Evolutionary conservation across 2,113 vertebrate species (phyloP), one percentile per base, ranked within the genome.

Genomic region (Amphiprion percula): DNA sequence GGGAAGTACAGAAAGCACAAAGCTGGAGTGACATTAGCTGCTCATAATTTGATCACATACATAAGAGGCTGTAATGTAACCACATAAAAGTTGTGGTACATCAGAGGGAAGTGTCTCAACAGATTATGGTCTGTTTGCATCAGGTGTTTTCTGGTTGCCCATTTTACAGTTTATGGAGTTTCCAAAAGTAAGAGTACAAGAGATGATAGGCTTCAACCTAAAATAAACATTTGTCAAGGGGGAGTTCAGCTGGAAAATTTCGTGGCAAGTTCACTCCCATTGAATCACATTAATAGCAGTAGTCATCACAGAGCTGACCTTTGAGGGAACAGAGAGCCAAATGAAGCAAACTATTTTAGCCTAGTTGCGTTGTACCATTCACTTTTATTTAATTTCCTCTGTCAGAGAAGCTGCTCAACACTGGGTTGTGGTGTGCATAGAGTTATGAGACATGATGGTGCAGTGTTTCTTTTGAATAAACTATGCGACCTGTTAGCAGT

Each of bases 31-130:
- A 86, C 86, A 82, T 60, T 58, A 47, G 73, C 71, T 73, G 74
- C 23, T 62, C 41, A 30, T 87, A 65, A 89, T 89, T 84, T 54
- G 83, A 87, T 88, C 78, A 79, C 62, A 79, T 82, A 77, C 80
- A 85, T 61, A 65, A 83, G 63, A 71, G 68, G 39, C 52, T 58
- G 28, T 79, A 74, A 80, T 71, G 77, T 77, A 70, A 44, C 68
- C 6, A 2, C 6, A 14, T 37, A 56, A 80, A 69, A 67, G 68
- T 72, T 4, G 3, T 19, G 66, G 70, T 65, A 21, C 60, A 75
- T 50, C 26, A 15, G 72, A 58, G 69, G 68, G 17, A 56, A 44
- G 55, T 71, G 71, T 77, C 74, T 56, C 28, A 8, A 26, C 54
- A 58, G 63, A 80, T 77, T 64, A 85, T 2, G 8, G 26, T 72